Evolutionary conservation across 2,113 vertebrate species (phyloP).

Genomic region (Chaetura pelagica): DNA sequence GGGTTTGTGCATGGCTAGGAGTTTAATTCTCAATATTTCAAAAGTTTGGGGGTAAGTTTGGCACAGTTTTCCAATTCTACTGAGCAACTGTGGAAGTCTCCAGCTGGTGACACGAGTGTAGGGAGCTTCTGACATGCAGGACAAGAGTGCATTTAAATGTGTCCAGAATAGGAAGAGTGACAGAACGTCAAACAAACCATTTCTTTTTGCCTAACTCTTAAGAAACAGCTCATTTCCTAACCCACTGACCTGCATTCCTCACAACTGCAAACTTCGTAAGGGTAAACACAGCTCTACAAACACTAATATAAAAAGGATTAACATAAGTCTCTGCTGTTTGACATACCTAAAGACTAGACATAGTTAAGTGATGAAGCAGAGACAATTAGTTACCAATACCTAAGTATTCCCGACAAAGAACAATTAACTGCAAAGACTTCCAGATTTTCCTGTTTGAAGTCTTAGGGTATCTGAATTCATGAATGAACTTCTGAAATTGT

Average conservation of each 20-base stretch:
- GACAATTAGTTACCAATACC: background rate
- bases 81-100: background rate
- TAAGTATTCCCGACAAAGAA: background rate
- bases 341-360: background rate
- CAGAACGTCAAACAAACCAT: background rate
- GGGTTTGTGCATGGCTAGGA: background rate
- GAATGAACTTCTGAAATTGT: background rate
- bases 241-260: background rate
- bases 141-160: background rate
- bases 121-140: background rate
- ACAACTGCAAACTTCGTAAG: background rate
- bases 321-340: background rate
- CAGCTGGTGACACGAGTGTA: background rate
- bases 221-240: background rate
- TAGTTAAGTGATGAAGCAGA: background rate
- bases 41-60: too few species aligned
- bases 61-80: background rate
- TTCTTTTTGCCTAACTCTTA: background rate
- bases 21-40: background rate
- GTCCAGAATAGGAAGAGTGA: background rate
- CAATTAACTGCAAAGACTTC: background rate
- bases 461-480: background rate
- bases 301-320: background rate
- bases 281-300: background rate
- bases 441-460: background rate